Base-by-base conservation (phyloP, 2,888 invertebrate species). In the Nebria brevicollis region DNA sequence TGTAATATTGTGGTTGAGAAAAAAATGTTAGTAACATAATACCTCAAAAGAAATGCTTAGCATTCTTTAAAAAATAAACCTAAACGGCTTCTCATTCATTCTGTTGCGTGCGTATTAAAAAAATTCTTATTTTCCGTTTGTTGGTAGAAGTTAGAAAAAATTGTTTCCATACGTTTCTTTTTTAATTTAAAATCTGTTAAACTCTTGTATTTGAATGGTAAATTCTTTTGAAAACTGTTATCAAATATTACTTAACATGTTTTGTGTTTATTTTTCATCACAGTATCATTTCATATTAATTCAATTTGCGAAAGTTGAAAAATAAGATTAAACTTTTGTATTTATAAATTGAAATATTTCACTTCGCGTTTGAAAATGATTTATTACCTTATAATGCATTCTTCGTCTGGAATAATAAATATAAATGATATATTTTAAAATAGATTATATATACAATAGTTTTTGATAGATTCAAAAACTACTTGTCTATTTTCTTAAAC, bases 121-220 rank as follows among this genome's bases (percentile, higher is more conserved):
- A 68, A 68, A 68, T 68, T 26, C 20, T 26, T 68, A 68, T 68
- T 11, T 68, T 25, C 68, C 13, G 26, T 68, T 68, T 68, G 26
- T 15, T 68, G 26, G 2, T 2, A 11, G 13, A 8, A 11, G 54
- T 8, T 54, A 54, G 8, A 54, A 34, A 34, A 34, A 34, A 34
- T 20, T 34, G 34, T 34, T 34, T 34, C 5, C 34, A 34, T 34
- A 34, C 34, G 34, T 34, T 34, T 34, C 34, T 34, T 13, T 54
- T 54, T 54, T 54, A 54, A 54, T 54, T 54, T 54, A 54, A 54
- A 54, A 54, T 54, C 54, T 54, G 54, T 54, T 54, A 54, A 54
- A 13, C 8, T 54, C 13, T 7, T 13, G 54, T 13, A 54, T 7
- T 54, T 54, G 8, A 13, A 54, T 54, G 54, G 54, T 7, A 54